Conservation (phyloP, 2,113 vertebrate genomes). For the Aphyosemion australe region DNA sequence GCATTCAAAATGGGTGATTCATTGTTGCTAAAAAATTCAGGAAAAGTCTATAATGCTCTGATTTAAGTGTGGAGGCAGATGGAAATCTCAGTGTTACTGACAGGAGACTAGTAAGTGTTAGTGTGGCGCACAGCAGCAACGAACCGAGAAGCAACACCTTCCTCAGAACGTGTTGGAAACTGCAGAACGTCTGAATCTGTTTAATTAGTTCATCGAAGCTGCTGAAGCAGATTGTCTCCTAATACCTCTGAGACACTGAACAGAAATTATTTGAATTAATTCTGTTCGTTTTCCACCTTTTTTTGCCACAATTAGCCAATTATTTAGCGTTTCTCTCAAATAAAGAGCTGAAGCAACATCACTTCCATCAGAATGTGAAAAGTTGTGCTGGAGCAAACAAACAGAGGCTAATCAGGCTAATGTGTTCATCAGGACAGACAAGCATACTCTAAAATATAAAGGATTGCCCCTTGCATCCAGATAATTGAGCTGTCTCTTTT, state of each 20-base stretch:
- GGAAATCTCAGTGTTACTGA: constrained; percentile 57
- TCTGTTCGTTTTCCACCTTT: background rate
- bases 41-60: constrained; percentile 4
- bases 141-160: constrained; percentile 64
- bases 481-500: constrained; percentile 39
- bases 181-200: constrained; percentile 40
- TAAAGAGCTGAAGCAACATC: constrained; percentile 3
- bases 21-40: constrained; percentile 11
- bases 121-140: constrained; percentile 34
- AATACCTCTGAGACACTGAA: constrained; percentile 19
- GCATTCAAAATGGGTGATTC: background rate
- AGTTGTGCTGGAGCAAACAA: constrained; percentile 20
- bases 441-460: constrained; percentile 29
- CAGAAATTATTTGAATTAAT: constrained; percentile 2
- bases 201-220: constrained; percentile 59
- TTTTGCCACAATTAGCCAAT: constrained; percentile 18
- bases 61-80: constrained; percentile 59
- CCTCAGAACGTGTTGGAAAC: constrained; percentile 50
- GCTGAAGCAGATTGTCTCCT: constrained; percentile 32
- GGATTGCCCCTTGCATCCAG: constrained; percentile 7
- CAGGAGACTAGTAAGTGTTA: constrained; percentile 64
- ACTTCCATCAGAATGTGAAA: constrained; percentile 23
- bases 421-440: constrained; percentile 51
- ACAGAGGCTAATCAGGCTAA: constrained; percentile 12
- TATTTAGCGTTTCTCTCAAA: constrained; percentile 23